These are phyloP conservation scores for Horisme vitalbata DNA, from an alignment of 2,888 invertebrate genomes.

Conservation along the genomic window DNA sequence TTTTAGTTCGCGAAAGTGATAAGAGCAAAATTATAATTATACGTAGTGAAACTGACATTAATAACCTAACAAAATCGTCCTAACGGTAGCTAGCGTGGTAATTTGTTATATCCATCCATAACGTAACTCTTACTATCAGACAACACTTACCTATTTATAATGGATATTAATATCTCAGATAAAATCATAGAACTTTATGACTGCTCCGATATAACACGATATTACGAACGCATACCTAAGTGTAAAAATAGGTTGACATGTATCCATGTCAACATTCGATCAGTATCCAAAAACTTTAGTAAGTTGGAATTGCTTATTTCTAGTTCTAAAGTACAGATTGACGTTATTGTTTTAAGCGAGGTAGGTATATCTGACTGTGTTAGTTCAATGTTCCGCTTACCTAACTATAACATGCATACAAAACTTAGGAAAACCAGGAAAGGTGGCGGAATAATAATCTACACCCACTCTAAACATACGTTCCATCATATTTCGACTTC, in stretches of 20 bases:
- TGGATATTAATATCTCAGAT: not conserved
- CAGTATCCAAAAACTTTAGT: constrained; percentile 2
- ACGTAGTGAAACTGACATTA: not conserved
- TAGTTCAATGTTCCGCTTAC: not conserved
- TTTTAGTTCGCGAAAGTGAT: constrained; percentile 1
- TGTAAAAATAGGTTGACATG: constrained; percentile 3
- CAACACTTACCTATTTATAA: not conserved
- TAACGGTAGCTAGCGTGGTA: not conserved
- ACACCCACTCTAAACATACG: not conserved
- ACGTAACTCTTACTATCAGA: no score
- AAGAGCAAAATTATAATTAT: not conserved
- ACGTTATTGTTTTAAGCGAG: constrained; percentile 5
- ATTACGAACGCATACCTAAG: not conserved
- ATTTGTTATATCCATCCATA: not conserved
- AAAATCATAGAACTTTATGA: constrained; percentile 1
- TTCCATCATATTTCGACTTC: not conserved
- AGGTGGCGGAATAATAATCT: constrained; percentile 2
- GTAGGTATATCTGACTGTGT: constrained; percentile 6
- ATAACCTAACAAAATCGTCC: not conserved
- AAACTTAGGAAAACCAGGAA: not conserved
- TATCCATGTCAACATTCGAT: constrained; percentile 6
- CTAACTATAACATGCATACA: not conserved
- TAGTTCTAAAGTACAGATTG: not conserved
- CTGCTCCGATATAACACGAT: not conserved
- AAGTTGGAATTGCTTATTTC: constrained; percentile 5